Evolutionary conservation across 2,113 vertebrate species (phyloP), one percentile per base, ranked within the genome.

Genomic region (Sinocyclocheilus anophthalmus): DNA sequence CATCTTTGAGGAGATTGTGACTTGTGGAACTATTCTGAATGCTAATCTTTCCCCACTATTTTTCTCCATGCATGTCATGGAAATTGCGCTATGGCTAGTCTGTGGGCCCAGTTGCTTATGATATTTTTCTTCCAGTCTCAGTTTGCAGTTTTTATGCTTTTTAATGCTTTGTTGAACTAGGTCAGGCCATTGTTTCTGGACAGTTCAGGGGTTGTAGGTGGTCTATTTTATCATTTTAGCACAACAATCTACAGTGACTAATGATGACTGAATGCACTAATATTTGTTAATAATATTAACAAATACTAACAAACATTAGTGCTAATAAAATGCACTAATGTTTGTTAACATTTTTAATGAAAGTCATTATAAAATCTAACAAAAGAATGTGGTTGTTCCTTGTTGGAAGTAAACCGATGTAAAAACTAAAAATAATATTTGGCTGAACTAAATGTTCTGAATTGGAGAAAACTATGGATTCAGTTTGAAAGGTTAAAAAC

Each of bases 401-500:
- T 72, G 69, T 72, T 42, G 37, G 42, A 48, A 10, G 39, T 2
- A 14, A 3, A 14, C 30, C 18, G 13, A 33, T 33, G 9, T 53
- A 55, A 57, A 53, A 57, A 55, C 48, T 11, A 33, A 76, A 53
- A 78, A 78, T 55, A 55, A 55, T 33, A 77, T 33, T 77, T 57
- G 1, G 24, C 30, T 11, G 18, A 53, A 77, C 50, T 33, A 12
- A 0, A 73, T 13, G 11, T 45, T 45, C 39, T 73, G 39, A 73
- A 24, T 73, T 13, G n/a, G 45, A 78, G 48, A 26, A 78, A 78
- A 20, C 76, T 22, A 7, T 3, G 9, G 16, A 78, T 78, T 57
- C 24, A 78, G 3, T 78, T 37, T 57, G 9, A 78, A 78, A 57
- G 50, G 76, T 78, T 78, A 39, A 76, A 53, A 30, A 48, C 14